A percentile compares a stretch with the other conserved stretches of the same genome.
phyloP scores from a whole-genome alignment of 2,113 vertebrate genomes.

The Colossoma macropomum region DNA sequence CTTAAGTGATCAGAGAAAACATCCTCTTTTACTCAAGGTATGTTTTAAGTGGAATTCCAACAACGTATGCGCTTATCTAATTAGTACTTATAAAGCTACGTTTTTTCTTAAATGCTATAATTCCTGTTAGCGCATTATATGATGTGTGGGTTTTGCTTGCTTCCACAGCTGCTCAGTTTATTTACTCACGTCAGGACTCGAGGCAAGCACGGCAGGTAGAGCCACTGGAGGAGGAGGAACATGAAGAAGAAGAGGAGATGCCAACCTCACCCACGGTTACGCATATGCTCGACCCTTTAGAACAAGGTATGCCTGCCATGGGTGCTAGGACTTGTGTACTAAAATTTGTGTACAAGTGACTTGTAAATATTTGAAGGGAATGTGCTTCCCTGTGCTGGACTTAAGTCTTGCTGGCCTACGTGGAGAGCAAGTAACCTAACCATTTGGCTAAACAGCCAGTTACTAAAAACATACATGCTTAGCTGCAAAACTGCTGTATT shows the following conservation, averaged over 20 bases:
- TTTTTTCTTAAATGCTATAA: neutral
- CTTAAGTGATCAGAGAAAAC: no score
- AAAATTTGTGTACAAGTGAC: neutral
- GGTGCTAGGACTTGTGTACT: neutral
- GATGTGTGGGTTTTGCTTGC: neutral
- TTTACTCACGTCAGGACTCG: conserved; percentile 89
- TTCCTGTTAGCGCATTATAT: neutral
- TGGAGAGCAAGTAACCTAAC: no score
- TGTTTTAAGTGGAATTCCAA: neutral
- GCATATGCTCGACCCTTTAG: conserved; percentile 81
- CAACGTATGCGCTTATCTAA: neutral
- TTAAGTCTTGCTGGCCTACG: no score
- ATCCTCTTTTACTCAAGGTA: no score
- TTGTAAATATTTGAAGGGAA: no score
- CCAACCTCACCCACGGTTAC: conserved; percentile 70
- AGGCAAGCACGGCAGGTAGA: conserved; percentile 80
- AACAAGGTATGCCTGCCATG: conserved; percentile 82
- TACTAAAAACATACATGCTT: no score
- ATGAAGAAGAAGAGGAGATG: conserved; percentile 74
- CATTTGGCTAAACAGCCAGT: no score
- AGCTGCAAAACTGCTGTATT: no score
- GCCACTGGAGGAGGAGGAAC: conserved; percentile 85
- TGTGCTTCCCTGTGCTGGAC: no score
- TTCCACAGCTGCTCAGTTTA: conserved; percentile 94
- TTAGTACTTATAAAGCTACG: neutral